A percentile compares a stretch with the other conserved stretches of the same genome.
These are phyloP conservation scores for Pachymerium ferrugineum DNA, from an alignment of 2,888 invertebrate species.

Conservation along the genomic window DNA sequence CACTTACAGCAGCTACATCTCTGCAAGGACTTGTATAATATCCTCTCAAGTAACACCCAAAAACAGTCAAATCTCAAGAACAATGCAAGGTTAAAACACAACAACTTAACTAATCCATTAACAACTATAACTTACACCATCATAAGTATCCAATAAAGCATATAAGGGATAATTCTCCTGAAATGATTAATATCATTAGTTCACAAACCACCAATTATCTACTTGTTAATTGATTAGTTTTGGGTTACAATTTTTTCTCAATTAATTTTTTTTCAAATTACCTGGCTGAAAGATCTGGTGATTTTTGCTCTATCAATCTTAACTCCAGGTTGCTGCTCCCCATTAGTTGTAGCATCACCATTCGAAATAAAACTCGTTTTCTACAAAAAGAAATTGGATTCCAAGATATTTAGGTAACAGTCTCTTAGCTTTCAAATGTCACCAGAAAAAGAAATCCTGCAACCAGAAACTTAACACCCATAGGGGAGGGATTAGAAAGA, in stretches of 20 bases:
- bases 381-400: conserved; percentile 49
- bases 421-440: no score
- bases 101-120: no score
- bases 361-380: conserved; percentile 72
- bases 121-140: conserved; percentile 38
- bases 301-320: conserved; percentile 60
- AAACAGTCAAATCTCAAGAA: no score
- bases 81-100: no score
- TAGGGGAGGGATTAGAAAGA: no score
- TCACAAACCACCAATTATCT: neutral
- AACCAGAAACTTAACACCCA: no score
- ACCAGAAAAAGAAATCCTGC: no score
- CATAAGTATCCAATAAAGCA: conserved; percentile 38
- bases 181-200: conserved; percentile 29
- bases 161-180: conserved; percentile 38
- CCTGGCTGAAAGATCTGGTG: conserved; percentile 61
- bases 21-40: no score
- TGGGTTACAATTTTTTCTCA: neutral
- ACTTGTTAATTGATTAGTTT: neutral
- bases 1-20: no score
- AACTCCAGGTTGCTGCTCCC: conserved; percentile 35
- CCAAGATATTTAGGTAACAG: no score
- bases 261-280: conserved; percentile 46
- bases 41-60: no score
- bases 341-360: conserved; percentile 58